Conservation (phyloP, 2,797 vertebrate genomes). For the Rhyacichthys aspro region DNA sequence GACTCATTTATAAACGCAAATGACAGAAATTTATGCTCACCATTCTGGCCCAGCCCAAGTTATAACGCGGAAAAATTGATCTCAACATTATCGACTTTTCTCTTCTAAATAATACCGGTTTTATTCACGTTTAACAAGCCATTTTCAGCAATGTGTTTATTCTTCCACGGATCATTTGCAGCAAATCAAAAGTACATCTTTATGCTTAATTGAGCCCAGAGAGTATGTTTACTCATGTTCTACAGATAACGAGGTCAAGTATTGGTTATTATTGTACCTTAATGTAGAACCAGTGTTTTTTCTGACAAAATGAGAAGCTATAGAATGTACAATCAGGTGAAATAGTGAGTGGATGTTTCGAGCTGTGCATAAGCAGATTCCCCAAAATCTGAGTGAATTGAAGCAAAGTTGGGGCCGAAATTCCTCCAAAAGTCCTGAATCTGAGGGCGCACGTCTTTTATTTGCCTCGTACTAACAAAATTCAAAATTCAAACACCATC, state of each 20-base stretch:
- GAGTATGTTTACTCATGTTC: neutral
- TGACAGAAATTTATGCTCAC: constrained; percentile 36
- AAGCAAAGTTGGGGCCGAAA: too few relatives aligned
- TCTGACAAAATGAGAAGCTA: too few relatives aligned
- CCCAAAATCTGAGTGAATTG: too few relatives aligned
- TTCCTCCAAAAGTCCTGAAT: too few relatives aligned
- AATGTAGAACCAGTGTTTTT: neutral
- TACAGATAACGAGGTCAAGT: neutral
- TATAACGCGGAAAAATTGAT: constrained; percentile 22
- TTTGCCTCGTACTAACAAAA: constrained; percentile 4
- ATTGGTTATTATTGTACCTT: neutral
- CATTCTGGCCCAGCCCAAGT: constrained; percentile 19
- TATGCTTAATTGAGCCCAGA: neutral
- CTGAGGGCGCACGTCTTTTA: too few relatives aligned
- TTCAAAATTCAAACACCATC: neutral
- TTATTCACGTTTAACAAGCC: constrained; percentile 1
- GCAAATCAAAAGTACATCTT: neutral
- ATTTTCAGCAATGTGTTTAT: constrained; percentile 1
- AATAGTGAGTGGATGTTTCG: too few relatives aligned
- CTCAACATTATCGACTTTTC: constrained; percentile 2
- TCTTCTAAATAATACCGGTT: constrained; percentile 10
- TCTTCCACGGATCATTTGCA: constrained; percentile 6
- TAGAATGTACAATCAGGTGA: too few relatives aligned
- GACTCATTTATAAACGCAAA: constrained; percentile 38
- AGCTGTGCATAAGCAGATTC: too few relatives aligned